These are phyloP conservation scores for Fregata magnificens DNA, from an alignment of 2,113 vertebrate genomes.

Conservation along the genomic window DNA sequence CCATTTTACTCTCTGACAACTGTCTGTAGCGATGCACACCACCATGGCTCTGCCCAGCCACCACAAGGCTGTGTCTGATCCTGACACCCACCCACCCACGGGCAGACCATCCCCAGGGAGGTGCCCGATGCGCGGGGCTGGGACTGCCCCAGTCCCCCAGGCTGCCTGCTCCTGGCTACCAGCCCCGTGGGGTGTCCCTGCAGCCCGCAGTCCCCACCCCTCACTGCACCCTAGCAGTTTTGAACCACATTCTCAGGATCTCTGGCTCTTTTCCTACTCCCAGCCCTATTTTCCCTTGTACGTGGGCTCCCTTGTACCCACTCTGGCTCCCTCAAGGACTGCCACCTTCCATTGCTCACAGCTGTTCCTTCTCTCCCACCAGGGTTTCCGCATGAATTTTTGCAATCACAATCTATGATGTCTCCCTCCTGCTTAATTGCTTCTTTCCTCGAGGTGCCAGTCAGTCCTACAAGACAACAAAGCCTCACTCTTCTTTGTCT, in stretches of 20 bases:
- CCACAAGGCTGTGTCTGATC: neutral
- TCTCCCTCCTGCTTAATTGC: neutral
- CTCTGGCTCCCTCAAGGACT: neutral
- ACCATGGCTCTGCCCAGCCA: neutral
- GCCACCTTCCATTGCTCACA: neutral
- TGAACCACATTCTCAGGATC: neutral
- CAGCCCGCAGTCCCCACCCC: neutral
- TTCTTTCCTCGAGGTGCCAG: neutral
- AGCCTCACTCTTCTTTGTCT: neutral
- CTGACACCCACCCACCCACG: neutral
- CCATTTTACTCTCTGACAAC: neutral
- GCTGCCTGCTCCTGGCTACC: neutral
- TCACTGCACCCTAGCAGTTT: neutral
- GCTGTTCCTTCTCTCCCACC: neutral
- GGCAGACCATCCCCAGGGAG: neutral
- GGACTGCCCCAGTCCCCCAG: rapidly evolving
- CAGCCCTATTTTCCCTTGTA: neutral
- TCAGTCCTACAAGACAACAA: neutral
- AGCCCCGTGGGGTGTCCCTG: neutral
- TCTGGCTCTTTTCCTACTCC: neutral
- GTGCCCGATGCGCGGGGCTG: rapidly evolving
- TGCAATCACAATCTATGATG: neutral
- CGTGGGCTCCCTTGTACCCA: rapidly evolving
- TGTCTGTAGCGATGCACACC: rapidly evolving
- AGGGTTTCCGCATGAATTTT: neutral